Evolutionary conservation across 2,888 invertebrate genomes (phyloP), one percentile per base, ranked within the genome.

Genomic region (Andrena flavipes): DNA sequence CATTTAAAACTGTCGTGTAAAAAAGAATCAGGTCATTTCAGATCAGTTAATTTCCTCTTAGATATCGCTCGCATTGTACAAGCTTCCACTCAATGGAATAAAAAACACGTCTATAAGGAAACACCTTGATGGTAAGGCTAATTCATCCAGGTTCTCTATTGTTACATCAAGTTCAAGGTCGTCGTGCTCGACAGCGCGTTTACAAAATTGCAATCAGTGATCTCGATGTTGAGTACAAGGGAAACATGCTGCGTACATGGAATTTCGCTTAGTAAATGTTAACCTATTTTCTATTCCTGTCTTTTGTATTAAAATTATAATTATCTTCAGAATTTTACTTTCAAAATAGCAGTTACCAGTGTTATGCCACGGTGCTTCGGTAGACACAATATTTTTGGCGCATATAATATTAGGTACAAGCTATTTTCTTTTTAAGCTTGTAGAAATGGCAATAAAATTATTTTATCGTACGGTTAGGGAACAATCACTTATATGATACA

Each of bases 151-250:
- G 35, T n/a, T 60, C 54, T 59, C 67, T 8, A 42, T 65, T 30
- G 71, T 60, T 49, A 54, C 72, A 42, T 73, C 90, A 92, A 91
- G 91, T 91, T 90, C 90, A 91, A 88, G 91, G 91, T 69, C 87
- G 89, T 88, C 86, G 86, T 80, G 90, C 88, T 88, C 81, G 64
- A 76, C 64, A 85, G 85, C 80, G 87, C 89, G 84, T 84, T 84
- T 75, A 81, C 70, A 71, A 77, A 86, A 76, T 87, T 87, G 81
- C 77, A 42, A 51, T 30, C 54, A 29, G 56, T n/a, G 30, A 69
- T 74, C 71, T 69, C 75, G 16, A 71, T 10, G 35, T 13, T 26
- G 35, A 70, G 6, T 23, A 49, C 16, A 51, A 51, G 20, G 20
- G 51, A 20, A 51, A 20, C 1, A 16, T 42, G 30, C 69, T 26